Conservation (phyloP, 2,888 invertebrate genomes). For the Latrodectus hesperus region DNA sequence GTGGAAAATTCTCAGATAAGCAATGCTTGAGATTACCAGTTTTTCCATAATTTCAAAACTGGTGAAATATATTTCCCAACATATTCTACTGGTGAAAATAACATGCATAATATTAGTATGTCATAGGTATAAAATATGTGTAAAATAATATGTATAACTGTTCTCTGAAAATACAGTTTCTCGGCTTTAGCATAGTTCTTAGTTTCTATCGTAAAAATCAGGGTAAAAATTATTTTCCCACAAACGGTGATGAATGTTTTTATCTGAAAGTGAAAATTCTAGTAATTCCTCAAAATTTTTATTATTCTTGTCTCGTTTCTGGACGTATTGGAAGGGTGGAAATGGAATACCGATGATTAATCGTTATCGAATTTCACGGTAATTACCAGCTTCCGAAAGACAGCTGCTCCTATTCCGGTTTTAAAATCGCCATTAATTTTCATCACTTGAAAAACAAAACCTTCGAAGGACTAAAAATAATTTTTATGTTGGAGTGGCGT, state of each 20-base stretch:
- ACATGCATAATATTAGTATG: no score
- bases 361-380: slow-evolving; percentile 42
- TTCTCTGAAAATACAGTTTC: no score
- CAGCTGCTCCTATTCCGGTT: slow-evolving; percentile 58
- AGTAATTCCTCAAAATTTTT: slow-evolving; percentile 38
- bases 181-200: no score
- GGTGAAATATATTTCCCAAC: no score
- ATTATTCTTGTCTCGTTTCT: slow-evolving; percentile 33
- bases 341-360: slow-evolving; percentile 59
- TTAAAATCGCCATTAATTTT: slow-evolving; percentile 62
- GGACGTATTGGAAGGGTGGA: slow-evolving; percentile 23
- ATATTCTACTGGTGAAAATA: no score
- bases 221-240: no score
- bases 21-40: no score
- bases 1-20: no score
- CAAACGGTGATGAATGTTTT: slow-evolving; percentile 31
- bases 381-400: slow-evolving; percentile 55
- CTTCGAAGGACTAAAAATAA: slow-evolving; percentile 22
- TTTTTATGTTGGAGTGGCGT: background rate
- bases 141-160: no score
- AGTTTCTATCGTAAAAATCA: no score
- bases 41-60: no score
- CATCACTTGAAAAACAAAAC: slow-evolving; percentile 30
- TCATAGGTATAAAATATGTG: no score
- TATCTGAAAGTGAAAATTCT: slow-evolving; percentile 33